Evolutionary conservation across 2,113 vertebrate species (phyloP).

Genomic region (Crotalus tigris): DNA sequence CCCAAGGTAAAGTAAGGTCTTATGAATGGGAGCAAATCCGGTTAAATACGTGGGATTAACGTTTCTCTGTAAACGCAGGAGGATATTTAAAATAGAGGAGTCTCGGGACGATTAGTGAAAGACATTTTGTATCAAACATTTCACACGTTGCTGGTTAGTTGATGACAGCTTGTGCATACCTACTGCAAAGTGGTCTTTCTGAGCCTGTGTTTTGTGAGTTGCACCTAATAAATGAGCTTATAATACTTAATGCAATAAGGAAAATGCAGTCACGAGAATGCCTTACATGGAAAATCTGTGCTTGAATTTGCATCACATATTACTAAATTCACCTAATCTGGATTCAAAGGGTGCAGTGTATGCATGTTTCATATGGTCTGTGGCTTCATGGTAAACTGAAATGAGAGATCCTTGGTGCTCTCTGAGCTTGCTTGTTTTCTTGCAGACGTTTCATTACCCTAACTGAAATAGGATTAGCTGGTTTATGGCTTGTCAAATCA

Average conservation of each 20-base stretch:
- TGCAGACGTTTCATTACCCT: too few species aligned
- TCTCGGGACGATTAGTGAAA: background rate
- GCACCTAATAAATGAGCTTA: background rate
- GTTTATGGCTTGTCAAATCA: background rate
- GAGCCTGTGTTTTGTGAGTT: background rate
- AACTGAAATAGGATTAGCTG: background rate
- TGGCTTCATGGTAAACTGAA: background rate
- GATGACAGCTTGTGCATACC: background rate
- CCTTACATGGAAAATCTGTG: background rate
- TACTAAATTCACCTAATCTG: background rate
- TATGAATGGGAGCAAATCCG: background rate
- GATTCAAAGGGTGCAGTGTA: background rate
- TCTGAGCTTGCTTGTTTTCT: too few species aligned
- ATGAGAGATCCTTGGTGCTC: too few species aligned
- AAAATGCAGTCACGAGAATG: background rate
- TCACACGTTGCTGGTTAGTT: background rate
- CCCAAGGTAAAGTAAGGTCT: too few species aligned
- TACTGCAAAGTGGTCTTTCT: background rate
- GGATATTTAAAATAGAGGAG: background rate
- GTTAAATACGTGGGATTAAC: background rate
- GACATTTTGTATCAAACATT: background rate
- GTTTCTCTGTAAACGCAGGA: background rate
- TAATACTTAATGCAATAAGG: background rate
- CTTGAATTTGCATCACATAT: background rate
- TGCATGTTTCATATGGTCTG: background rate